Percentiles rank a stretch among this genome's conserved stretches.
These are phyloP conservation scores for Perizoma affinitatum DNA, from an alignment of 2,888 invertebrate genomes.

Conservation along the genomic window DNA sequence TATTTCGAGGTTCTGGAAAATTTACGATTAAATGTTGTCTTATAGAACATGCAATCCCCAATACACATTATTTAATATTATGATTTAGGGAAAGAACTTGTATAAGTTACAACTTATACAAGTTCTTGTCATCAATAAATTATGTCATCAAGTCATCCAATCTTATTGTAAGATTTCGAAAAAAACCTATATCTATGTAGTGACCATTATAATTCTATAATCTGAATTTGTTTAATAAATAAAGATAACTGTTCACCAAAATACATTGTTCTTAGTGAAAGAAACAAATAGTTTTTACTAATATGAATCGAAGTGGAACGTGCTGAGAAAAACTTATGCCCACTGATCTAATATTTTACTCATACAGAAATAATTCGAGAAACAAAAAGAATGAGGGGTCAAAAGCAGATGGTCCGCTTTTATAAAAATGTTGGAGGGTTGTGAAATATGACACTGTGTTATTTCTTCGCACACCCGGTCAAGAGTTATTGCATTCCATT, in stretches of 20 bases:
- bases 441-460: slow-evolving; percentile 84
- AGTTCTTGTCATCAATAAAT: too few relatives aligned
- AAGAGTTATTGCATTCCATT: slow-evolving; percentile 85
- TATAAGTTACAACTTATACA: too few relatives aligned
- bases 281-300: slow-evolving; percentile 14
- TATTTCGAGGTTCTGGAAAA: slow-evolving; percentile 42
- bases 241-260: background rate
- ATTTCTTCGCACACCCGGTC: slow-evolving; percentile 85
- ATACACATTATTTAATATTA: too few relatives aligned
- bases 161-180: background rate
- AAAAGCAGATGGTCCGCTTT: slow-evolving; percentile 84
- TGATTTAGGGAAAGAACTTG: too few relatives aligned
- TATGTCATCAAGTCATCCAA: too few relatives aligned
- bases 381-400: slow-evolving; percentile 84
- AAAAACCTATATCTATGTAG: too few relatives aligned
- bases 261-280: background rate
- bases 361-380: slow-evolving; percentile 80
- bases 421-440: slow-evolving; percentile 84
- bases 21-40: too few relatives aligned
- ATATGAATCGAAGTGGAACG: slow-evolving; percentile 51
- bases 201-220: background rate
- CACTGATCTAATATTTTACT: slow-evolving; percentile 70
- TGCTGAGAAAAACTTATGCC: slow-evolving; percentile 57
- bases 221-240: too few relatives aligned
- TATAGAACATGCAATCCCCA: too few relatives aligned